Conservation (phyloP, 2,888 invertebrate genomes). For the Alloscopus bannaensis region DNA sequence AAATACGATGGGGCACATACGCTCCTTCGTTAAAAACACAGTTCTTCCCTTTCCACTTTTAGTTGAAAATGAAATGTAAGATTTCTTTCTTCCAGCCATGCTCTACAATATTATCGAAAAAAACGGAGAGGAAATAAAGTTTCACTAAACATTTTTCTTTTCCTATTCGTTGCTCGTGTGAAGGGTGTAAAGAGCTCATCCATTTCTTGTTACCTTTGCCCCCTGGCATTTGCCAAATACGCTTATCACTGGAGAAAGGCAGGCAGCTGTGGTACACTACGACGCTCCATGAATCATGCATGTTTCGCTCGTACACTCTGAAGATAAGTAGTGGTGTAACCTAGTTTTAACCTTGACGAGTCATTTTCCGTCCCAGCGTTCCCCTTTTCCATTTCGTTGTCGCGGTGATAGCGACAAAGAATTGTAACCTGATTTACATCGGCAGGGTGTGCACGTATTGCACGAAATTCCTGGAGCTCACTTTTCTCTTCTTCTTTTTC, state of each 20-base stretch:
- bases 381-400: neutral
- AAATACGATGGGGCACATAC: too few relatives aligned
- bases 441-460: neutral
- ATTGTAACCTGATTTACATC: neutral
- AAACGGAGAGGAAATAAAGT: too few relatives aligned
- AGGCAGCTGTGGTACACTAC: neutral
- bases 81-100: too few relatives aligned
- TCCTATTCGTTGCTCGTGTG: neutral
- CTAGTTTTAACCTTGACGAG: neutral
- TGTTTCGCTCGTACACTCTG: neutral
- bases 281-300: neutral
- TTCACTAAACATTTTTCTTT: neutral
- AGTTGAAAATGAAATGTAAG: too few relatives aligned
- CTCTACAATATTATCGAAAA: constrained; percentile 6
- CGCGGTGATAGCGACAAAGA: neutral
- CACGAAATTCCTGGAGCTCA: too few relatives aligned
- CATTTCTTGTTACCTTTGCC: neutral
- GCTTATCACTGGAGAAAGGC: neutral
- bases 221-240: neutral
- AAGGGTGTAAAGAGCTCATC: neutral
- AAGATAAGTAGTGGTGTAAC: neutral
- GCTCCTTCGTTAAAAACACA: too few relatives aligned
- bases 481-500: too few relatives aligned
- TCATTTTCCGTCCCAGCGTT: constrained; percentile 5
- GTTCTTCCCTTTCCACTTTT: constrained; percentile 3